Conservation (phyloP, 2,888 invertebrate species). For the Archips crataeganus region DNA sequence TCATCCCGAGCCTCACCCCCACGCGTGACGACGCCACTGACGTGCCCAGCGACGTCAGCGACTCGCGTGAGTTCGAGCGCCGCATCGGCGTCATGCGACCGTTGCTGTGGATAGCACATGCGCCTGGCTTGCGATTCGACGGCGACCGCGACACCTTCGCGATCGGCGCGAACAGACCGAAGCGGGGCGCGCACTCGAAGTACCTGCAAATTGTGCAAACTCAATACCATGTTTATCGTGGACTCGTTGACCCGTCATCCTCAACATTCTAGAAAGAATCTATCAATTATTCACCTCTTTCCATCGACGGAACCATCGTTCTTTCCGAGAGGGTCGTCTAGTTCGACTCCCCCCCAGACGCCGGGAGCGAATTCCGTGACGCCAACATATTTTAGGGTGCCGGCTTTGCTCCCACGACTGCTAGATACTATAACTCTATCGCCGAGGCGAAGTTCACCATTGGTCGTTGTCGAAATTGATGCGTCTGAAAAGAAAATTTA, state of each 20-base stretch:
- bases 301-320: slow-evolving; percentile 98
- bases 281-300: slow-evolving; percentile 88
- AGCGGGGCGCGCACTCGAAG: slow-evolving; percentile 96
- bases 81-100: slow-evolving; percentile 87
- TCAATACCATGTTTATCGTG: neutral
- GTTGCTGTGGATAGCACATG: slow-evolving; percentile 87
- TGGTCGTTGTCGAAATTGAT: slow-evolving; percentile 78
- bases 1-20: slow-evolving; percentile 91
- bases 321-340: slow-evolving; percentile 97
- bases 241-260: too few relatives aligned
- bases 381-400: slow-evolving; percentile 94
- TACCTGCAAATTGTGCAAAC: slow-evolving; percentile 87
- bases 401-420: slow-evolving; percentile 95
- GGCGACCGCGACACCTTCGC: slow-evolving; percentile 96
- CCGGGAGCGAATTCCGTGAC: slow-evolving; percentile 96
- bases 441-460: slow-evolving; percentile 91
- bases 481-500: slow-evolving; percentile 63
- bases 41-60: slow-evolving; percentile 89
- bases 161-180: slow-evolving; percentile 97
- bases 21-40: slow-evolving; percentile 86
- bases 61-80: slow-evolving; percentile 94
- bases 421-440: slow-evolving; percentile 96
- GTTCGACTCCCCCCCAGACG: slow-evolving; percentile 98
- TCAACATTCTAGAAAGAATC: neutral
- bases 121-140: slow-evolving; percentile 88